Base-by-base conservation (phyloP, 2,888 invertebrate genomes). In the Lymantria dispar region DNA sequence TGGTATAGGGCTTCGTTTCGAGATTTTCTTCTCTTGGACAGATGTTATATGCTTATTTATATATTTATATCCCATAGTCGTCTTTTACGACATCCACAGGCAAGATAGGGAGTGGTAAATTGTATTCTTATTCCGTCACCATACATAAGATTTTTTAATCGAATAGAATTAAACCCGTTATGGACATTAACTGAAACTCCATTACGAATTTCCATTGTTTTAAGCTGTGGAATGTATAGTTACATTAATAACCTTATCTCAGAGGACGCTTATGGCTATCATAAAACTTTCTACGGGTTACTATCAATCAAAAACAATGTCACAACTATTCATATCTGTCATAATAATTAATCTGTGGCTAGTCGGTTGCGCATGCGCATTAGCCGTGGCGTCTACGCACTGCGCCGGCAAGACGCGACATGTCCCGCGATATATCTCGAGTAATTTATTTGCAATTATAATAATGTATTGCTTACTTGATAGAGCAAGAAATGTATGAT, bases 391-490 rank as follows among this genome's bases (percentile, higher is more conserved):
- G 75, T 67, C 76, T 64, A 75, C 78, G 75, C 68, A 70, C 39
- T 31, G 29, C 30, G 47, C 41, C 42, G 60, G 61, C 53, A 68
- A 70, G 75, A 70, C 70, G 68, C 59, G 61, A 54, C 57, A 51
- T 83, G 80, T 80, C 82, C 73, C 52, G 69, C 69, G 80, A 83
- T 80, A 80, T 85, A 84, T 85, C 81, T 72, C 69, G 65, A 72
- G 78, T 81, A 75, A 81, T 78, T 71, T 80, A 85, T 87, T 85
- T 82, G 82, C 86, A 87, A 85, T 85, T 85, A 78, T 80, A 85
- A 84, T 85, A 74, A 60, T 38, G 40, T 58, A 59, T 54, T 47
- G 48, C 55, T 50, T 50, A 58, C 44, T 63, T 22, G 41, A 64
- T 54, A 58, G 40, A 45, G 5, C 39, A 44, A 45, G 31, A 43